Evolutionary conservation across 2,888 invertebrate species (phyloP).

Genomic region (Pyrrhosoma nymphula): DNA sequence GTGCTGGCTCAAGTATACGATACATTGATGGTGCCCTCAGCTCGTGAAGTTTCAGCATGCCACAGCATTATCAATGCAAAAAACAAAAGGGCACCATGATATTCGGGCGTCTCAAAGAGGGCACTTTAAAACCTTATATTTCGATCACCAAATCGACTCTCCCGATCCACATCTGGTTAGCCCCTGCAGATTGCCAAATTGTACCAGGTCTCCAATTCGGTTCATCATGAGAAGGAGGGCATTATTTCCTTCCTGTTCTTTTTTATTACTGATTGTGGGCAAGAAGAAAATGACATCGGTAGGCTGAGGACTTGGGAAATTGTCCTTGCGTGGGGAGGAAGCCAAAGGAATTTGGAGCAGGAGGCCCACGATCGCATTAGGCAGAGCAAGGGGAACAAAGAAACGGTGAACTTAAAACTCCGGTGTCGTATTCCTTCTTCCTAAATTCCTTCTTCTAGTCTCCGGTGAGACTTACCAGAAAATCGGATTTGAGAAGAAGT

Average conservation of each 20-base stretch:
- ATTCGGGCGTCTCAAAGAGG: too few species aligned
- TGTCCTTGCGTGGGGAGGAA: neutral
- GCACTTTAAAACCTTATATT: neutral
- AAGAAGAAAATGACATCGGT: neutral
- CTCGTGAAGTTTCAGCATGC: too few species aligned
- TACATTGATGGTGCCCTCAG: too few species aligned
- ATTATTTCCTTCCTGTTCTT: neutral
- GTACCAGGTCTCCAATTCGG: neutral
- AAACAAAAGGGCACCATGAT: too few species aligned
- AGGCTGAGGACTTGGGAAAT: neutral
- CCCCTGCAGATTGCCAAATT: neutral
- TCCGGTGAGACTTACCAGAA: neutral
- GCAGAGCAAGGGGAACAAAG: neutral
- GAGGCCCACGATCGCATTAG: neutral
- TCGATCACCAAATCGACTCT: neutral
- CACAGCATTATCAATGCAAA: too few species aligned
- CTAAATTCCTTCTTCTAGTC: neutral
- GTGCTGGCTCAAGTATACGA: too few species aligned
- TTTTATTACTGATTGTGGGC: neutral
- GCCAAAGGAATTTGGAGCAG: neutral
- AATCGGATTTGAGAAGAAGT: neutral
- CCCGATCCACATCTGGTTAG: neutral
- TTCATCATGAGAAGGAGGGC: neutral
- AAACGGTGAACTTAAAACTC: neutral
- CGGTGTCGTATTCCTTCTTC: neutral